Conservation (phyloP, 2,797 vertebrate species). For the Erpetoichthys calabaricus region DNA sequence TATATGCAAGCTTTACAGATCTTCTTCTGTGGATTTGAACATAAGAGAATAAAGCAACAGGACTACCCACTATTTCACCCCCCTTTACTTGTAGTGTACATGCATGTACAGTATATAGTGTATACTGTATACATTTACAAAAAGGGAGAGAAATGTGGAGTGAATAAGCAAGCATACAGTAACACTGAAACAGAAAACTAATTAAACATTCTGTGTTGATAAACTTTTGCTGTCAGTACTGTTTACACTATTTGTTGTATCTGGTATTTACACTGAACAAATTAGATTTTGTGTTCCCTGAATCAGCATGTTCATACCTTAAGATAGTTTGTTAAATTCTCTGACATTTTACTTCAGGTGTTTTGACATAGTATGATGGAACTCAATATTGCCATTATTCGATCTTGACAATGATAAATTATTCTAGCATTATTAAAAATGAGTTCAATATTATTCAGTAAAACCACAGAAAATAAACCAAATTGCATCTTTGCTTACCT, state of each 20-base stretch:
- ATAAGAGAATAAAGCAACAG: too few species aligned
- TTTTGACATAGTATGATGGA: constrained; percentile 8
- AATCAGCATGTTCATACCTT: constrained; percentile 5
- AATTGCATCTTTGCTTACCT: too few species aligned
- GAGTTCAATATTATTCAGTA: neutral
- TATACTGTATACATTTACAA: too few species aligned
- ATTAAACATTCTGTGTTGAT: too few species aligned
- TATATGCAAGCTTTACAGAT: too few species aligned
- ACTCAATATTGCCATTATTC: neutral
- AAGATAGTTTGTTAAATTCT: constrained; percentile 6
- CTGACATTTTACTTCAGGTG: constrained; percentile 3
- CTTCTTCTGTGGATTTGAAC: too few species aligned
- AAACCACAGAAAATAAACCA: neutral
- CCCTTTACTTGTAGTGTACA: too few species aligned
- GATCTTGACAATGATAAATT: constrained; percentile 4
- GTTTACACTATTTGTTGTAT: neutral
- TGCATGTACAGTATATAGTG: too few species aligned
- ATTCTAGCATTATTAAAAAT: constrained; percentile 5
- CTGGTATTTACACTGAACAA: constrained; percentile 1
- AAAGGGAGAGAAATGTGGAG: too few species aligned
- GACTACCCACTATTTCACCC: too few species aligned
- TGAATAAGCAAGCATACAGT: too few species aligned
- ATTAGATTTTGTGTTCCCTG: constrained; percentile 5
- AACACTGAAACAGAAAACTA: too few species aligned
- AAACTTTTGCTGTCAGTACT: neutral